Conservation (phyloP, 2,888 invertebrate genomes). For the Acronicta alni region DNA sequence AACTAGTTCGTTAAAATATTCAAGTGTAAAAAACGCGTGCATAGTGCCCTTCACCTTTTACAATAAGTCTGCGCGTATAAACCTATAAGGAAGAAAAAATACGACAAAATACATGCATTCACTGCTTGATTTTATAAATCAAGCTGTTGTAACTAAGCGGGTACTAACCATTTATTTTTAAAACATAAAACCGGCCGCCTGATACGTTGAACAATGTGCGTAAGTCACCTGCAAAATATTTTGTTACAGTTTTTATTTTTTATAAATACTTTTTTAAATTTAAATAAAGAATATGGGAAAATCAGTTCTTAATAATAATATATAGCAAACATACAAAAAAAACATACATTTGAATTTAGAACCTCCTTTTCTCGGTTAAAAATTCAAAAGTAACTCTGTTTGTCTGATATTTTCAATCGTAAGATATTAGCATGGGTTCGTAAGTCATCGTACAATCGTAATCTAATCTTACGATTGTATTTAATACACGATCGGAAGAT, state of each 20-base stretch:
- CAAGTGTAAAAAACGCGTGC: slow-evolving; percentile 39
- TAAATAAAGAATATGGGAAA: background rate
- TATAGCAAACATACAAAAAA: too few relatives aligned
- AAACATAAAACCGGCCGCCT: slow-evolving; percentile 36
- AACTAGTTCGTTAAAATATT: slow-evolving; percentile 32
- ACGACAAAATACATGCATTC: slow-evolving; percentile 42
- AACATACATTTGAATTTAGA: too few relatives aligned
- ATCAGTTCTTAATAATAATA: too few relatives aligned
- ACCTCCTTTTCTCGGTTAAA: too few relatives aligned
- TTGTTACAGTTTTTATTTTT: background rate
- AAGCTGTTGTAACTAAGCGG: slow-evolving; percentile 40
- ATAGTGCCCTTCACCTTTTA: slow-evolving; percentile 59
- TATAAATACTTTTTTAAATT: too few relatives aligned
- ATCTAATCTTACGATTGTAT: too few relatives aligned
- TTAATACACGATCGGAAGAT: too few relatives aligned
- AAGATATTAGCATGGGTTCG: too few relatives aligned
- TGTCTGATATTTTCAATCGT: too few relatives aligned
- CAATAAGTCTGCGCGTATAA: slow-evolving; percentile 37
- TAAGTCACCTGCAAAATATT: slow-evolving; percentile 16
- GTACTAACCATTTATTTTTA: slow-evolving; percentile 46
- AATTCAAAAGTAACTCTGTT: too few relatives aligned
- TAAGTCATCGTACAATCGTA: too few relatives aligned
- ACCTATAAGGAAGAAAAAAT: slow-evolving; percentile 59
- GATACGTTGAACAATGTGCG: slow-evolving; percentile 18
- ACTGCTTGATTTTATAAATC: slow-evolving; percentile 54